A percentile compares a stretch with the other conserved stretches of the same genome.
These are phyloP conservation scores for Euura lappo DNA, from an alignment of 1,140 invertebrate species.

Conservation along the genomic window DNA sequence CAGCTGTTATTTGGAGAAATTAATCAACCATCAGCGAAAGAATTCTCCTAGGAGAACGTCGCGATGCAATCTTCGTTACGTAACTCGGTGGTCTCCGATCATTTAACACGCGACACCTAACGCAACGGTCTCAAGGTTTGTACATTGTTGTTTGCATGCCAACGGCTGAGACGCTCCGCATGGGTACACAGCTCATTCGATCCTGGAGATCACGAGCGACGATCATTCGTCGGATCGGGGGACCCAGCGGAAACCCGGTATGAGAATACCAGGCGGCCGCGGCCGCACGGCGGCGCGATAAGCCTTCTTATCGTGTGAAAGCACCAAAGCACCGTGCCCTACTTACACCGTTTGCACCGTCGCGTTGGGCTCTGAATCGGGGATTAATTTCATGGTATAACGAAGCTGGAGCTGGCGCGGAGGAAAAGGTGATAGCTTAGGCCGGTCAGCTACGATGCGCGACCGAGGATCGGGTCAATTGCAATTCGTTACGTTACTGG, in stretches of 20 bases:
- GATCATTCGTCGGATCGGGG: not conserved
- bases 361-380: too few species aligned
- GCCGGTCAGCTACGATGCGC: too few species aligned
- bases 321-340: slow-evolving; percentile 60
- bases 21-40: too few species aligned
- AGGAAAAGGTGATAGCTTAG: too few species aligned
- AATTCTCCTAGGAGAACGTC: too few species aligned
- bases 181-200: too few species aligned
- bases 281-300: slow-evolving; percentile 49
- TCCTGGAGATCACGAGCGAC: too few species aligned
- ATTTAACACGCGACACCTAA: not conserved
- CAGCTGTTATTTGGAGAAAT: too few species aligned
- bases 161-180: slow-evolving; percentile 5
- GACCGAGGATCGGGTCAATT: not conserved
- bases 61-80: too few species aligned
- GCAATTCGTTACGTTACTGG: not conserved
- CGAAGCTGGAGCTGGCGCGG: too few species aligned
- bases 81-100: too few species aligned
- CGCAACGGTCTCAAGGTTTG: slow-evolving; percentile 50
- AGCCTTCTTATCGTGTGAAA: slow-evolving; percentile 59
- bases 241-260: not conserved
- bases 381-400: too few species aligned
- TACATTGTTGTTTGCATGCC: slow-evolving; percentile 56
- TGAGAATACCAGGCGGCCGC: not conserved
- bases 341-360: slow-evolving; percentile 38